Percentiles rank a stretch among this genome's conserved stretches.
These are phyloP conservation scores for Lampris incognitus DNA, from an alignment of 2,113 vertebrate genomes.

Conservation along the genomic window DNA sequence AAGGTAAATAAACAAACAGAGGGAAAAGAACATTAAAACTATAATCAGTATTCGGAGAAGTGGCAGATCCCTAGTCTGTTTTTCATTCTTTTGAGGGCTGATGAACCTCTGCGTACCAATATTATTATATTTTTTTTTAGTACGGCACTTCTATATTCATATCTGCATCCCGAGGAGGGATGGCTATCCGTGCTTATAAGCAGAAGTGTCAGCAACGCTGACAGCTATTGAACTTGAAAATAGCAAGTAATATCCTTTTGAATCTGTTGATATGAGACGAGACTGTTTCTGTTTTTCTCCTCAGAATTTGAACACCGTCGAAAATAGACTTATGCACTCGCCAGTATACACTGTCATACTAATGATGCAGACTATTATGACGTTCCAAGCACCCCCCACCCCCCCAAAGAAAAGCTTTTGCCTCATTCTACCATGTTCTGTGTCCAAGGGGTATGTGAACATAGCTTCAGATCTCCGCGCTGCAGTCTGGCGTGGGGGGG, in stretches of 20 bases:
- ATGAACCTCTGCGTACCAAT: slow-evolving; percentile 52
- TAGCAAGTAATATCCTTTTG: slow-evolving; percentile 36
- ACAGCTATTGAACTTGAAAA: slow-evolving; percentile 30
- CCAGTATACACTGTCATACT: slow-evolving; percentile 46
- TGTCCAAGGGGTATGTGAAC: slow-evolving; percentile 73
- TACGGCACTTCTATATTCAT: slow-evolving; percentile 36
- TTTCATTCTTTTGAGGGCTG: slow-evolving; percentile 25
- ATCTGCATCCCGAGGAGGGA: slow-evolving; percentile 38
- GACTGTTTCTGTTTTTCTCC: slow-evolving; percentile 41
- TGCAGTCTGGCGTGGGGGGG: slow-evolving; percentile 63
- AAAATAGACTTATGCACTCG: slow-evolving; percentile 66
- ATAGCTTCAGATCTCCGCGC: slow-evolving; percentile 65
- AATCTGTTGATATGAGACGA: slow-evolving; percentile 61
- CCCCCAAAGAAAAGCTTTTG: background rate
- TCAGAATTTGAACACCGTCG: slow-evolving; percentile 36
- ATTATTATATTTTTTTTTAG: slow-evolving; percentile 39
- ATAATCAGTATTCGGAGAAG: slow-evolving; percentile 23
- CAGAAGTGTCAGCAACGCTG: slow-evolving; percentile 34
- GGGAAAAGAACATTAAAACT: slow-evolving; percentile 29
- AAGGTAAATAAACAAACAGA: slow-evolving; percentile 49
- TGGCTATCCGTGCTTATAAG: slow-evolving; percentile 33
- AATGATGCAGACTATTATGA: slow-evolving; percentile 60
- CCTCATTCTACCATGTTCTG: slow-evolving; percentile 66
- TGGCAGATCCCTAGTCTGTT: slow-evolving; percentile 15
- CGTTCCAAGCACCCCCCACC: slow-evolving; percentile 56